A percentile compares a stretch with the other conserved stretches of the same genome.
These are phyloP conservation scores for Nematostella vectensis DNA, from an alignment of 92 coral and sea anemone genomes.

Conservation along the genomic window DNA sequence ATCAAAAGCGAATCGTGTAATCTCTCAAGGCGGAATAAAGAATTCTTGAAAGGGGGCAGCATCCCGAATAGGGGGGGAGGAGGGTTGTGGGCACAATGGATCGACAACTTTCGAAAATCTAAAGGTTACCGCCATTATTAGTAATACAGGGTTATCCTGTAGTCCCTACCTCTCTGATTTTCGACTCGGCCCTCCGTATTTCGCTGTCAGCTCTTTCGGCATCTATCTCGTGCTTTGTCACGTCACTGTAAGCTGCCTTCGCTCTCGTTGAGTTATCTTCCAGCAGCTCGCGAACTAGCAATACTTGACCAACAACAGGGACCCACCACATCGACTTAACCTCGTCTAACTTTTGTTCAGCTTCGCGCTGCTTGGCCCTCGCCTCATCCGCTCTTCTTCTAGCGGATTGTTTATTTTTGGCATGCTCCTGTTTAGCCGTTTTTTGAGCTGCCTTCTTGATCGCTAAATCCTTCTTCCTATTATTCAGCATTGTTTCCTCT, in stretches of 20 bases:
- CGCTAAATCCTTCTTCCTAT: conserved; percentile 3
- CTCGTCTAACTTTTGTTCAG: conserved; percentile 9
- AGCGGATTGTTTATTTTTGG: neutral
- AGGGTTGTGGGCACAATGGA: no score
- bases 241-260: conserved; percentile 19
- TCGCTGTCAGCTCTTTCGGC: conserved; percentile 16
- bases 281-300: conserved; percentile 12
- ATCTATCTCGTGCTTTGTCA: conserved; percentile 16
- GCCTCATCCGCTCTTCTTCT: conserved; percentile 1
- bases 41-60: no score
- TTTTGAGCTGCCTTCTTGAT: conserved; percentile 4
- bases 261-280: conserved; percentile 23
- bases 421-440: neutral
- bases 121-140: no score
- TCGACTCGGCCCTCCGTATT: conserved; percentile 9
- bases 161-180: conserved; percentile 17
- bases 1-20: no score
- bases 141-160: no score
- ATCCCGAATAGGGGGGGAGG: no score
- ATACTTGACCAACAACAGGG: conserved; percentile 21
- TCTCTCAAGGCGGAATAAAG: no score
- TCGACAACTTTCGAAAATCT: no score
- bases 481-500: conserved; percentile 10
- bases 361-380: conserved; percentile 12
- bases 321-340: conserved; percentile 23